Evolutionary conservation across 2,797 vertebrate species (phyloP).

Genomic region (Gymnothorax reevesii): DNA sequence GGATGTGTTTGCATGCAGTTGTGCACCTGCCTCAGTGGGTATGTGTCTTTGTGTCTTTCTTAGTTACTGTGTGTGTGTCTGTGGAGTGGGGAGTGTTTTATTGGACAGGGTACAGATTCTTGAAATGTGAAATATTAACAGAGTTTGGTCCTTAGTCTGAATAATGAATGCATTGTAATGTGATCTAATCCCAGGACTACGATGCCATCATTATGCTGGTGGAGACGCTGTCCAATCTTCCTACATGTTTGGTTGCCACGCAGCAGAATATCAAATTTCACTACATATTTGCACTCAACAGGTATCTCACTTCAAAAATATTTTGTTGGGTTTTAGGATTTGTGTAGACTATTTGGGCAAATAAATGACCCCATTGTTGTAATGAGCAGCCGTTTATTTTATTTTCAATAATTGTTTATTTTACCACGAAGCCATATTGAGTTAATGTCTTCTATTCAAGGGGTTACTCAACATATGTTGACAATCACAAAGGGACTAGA

Average conservation of each 20-base stretch:
- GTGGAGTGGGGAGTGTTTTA: too few species aligned
- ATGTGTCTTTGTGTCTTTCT: too few species aligned
- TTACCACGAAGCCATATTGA: too few species aligned
- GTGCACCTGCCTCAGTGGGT: too few species aligned
- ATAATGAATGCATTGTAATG: constrained; percentile 49
- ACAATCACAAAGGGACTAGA: too few species aligned
- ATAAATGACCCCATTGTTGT: not conserved
- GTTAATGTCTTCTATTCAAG: too few species aligned
- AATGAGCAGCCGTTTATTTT: too few species aligned
- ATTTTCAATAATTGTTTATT: too few species aligned
- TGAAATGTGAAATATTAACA: constrained; percentile 11
- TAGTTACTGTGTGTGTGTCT: too few species aligned
- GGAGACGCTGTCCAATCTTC: constrained; percentile 81
- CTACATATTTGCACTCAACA: constrained; percentile 90
- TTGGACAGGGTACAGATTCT: too few species aligned
- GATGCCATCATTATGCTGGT: constrained; percentile 84
- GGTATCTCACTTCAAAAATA: constrained; percentile 59
- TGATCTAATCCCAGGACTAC: constrained; percentile 74
- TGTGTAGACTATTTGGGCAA: not conserved
- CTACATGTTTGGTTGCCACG: constrained; percentile 75
- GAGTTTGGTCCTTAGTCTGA: constrained; percentile 14
- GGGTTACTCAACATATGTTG: too few species aligned
- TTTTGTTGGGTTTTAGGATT: not conserved
- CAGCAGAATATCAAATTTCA: constrained; percentile 90
- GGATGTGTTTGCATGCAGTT: too few species aligned